Conservation (phyloP, 2,888 invertebrate species). For the Parnassius mnemosyne region DNA sequence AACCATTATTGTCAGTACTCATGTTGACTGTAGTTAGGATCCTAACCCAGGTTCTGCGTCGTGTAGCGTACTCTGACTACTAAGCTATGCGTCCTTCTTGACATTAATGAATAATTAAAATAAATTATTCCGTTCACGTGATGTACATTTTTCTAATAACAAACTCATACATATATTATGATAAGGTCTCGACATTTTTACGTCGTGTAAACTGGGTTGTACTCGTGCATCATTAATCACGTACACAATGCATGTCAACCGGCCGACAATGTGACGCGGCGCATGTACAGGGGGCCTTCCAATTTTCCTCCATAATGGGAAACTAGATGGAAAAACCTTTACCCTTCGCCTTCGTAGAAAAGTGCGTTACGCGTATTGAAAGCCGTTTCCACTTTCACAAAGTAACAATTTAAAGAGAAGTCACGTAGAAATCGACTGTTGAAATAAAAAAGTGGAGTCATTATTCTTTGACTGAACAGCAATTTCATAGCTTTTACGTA, state of each 20-base stretch:
- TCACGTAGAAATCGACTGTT: slow-evolving; percentile 33
- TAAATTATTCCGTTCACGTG: slow-evolving; percentile 16
- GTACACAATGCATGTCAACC: slow-evolving; percentile 71
- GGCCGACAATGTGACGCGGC: slow-evolving; percentile 49
- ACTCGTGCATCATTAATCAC: slow-evolving; percentile 68
- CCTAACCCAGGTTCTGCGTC: no score
- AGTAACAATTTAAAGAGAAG: slow-evolving; percentile 30
- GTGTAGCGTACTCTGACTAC: no score
- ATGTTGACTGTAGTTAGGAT: no score
- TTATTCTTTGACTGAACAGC: slow-evolving; percentile 4
- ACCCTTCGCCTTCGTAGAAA: slow-evolving; percentile 30
- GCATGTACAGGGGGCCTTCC: slow-evolving; percentile 58
- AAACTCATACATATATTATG: slow-evolving; percentile 32
- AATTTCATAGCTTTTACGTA: no score
- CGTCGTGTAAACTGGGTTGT: slow-evolving; percentile 69
- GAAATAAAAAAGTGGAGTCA: slow-evolving; percentile 12
- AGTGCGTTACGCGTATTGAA: slow-evolving; percentile 32
- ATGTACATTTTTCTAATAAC: slow-evolving; percentile 36
- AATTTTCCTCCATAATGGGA: slow-evolving; percentile 68
- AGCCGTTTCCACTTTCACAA: slow-evolving; percentile 33
- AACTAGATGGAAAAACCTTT: slow-evolving; percentile 67
- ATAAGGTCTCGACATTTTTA: slow-evolving; percentile 46
- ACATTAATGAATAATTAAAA: neutral
- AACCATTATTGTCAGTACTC: no score
- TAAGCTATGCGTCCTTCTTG: neutral